These are phyloP conservation scores for Pangasianodon gigas DNA, from an alignment of 2,113 vertebrate genomes.

Conservation along the genomic window DNA sequence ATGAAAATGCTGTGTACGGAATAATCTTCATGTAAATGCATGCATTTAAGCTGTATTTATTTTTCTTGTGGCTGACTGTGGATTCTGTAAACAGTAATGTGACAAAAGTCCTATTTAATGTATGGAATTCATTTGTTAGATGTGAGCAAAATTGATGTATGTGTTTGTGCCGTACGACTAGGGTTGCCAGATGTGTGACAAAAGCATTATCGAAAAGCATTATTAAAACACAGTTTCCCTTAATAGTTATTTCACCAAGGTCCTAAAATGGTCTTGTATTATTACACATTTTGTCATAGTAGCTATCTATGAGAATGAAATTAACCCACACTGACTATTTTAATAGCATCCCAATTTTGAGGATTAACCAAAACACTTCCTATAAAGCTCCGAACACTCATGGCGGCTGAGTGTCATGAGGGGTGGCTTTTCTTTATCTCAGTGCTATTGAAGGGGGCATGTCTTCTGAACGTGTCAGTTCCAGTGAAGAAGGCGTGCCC, in stretches of 20 bases:
- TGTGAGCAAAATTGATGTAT: not conserved
- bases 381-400: not conserved
- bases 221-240: not conserved
- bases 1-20: not conserved
- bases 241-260: not conserved
- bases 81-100: not conserved
- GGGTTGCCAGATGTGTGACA: not conserved
- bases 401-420: not conserved
- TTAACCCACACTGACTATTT: not conserved
- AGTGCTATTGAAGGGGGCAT: not conserved
- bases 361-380: not conserved
- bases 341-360: not conserved
- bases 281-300: not conserved
- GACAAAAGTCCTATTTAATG: not conserved
- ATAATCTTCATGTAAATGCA: not conserved
- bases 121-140: not conserved
- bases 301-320: not conserved
- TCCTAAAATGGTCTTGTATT: not conserved
- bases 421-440: not conserved
- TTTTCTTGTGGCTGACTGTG: not conserved
- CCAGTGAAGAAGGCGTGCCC: not conserved
- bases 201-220: not conserved
- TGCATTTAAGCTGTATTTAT: not conserved
- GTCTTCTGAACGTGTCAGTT: not conserved
- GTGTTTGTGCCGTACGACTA: not conserved